Evolutionary conservation across 2,113 vertebrate species (phyloP).

Genomic region (Oxygymnocypris stewartii): DNA sequence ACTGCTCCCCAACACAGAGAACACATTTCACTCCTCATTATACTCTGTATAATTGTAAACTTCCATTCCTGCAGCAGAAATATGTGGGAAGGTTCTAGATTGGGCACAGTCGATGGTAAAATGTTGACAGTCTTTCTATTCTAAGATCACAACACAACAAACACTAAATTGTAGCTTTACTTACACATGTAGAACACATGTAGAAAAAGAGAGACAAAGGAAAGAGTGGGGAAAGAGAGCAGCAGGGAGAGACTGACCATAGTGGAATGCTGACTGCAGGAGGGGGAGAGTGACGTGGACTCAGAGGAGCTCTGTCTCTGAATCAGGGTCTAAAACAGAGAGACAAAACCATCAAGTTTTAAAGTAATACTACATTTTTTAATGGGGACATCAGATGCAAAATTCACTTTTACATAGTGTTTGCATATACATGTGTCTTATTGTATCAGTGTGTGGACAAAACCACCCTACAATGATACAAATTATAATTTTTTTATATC

Average conservation of each 20-base stretch:
- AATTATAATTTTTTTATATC: too few relatives aligned
- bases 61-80: background rate
- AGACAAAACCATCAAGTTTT: background rate
- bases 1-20: too few relatives aligned
- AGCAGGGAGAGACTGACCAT: constrained; percentile 75
- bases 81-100: background rate
- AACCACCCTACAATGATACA: too few relatives aligned
- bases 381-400: too few relatives aligned
- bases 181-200: background rate
- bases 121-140: constrained; percentile 4
- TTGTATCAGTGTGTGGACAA: too few relatives aligned
- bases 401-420: too few relatives aligned
- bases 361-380: too few relatives aligned
- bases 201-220: background rate
- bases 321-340: constrained; percentile 72
- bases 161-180: constrained; percentile 1
- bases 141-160: constrained; percentile 6
- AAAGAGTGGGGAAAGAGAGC: constrained; percentile 50
- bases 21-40: too few relatives aligned
- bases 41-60: background rate
- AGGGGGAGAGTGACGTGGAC: constrained; percentile 72
- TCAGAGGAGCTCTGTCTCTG: constrained; percentile 78
- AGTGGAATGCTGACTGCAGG: constrained; percentile 77
- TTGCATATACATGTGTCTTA: too few relatives aligned
- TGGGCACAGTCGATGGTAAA: background rate